Evolutionary conservation across 2,888 invertebrate genomes (phyloP).

Genomic region (Drosophila rubida): DNA sequence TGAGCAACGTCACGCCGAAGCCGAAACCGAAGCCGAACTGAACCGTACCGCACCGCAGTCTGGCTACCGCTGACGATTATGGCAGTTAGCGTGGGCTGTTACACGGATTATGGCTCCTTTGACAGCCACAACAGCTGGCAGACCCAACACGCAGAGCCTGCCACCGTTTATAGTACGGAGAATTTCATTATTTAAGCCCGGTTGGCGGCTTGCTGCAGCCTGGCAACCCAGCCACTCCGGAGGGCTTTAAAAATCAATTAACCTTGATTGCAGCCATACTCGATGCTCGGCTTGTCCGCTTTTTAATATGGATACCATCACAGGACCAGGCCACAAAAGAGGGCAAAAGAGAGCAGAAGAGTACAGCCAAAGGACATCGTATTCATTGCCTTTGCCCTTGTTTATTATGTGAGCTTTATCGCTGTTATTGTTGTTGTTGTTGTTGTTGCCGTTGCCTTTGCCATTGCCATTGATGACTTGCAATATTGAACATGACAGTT

Average conservation of each 20-base stretch:
- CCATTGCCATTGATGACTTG: slow-evolving; percentile 69
- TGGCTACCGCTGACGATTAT: slow-evolving; percentile 65
- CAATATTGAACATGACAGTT: slow-evolving; percentile 74
- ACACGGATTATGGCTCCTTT: slow-evolving; percentile 69
- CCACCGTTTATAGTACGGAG: slow-evolving; percentile 45
- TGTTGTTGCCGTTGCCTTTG: slow-evolving; percentile 47
- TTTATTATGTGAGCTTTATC: slow-evolving; percentile 61
- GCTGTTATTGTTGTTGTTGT: slow-evolving; percentile 44
- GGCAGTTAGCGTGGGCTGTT: slow-evolving; percentile 70
- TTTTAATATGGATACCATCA: slow-evolving; percentile 33
- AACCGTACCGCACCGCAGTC: slow-evolving; percentile 13
- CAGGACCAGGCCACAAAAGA: slow-evolving; percentile 3
- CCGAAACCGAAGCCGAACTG: not conserved
- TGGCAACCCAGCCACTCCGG: slow-evolving; percentile 23
- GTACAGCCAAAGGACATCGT: slow-evolving; percentile 13
- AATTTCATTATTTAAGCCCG: slow-evolving; percentile 68
- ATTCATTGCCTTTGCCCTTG: slow-evolving; percentile 58
- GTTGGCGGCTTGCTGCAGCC: slow-evolving; percentile 6
- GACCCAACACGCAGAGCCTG: slow-evolving; percentile 42
- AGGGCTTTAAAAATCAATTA: slow-evolving; percentile 82
- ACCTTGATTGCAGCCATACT: slow-evolving; percentile 78
- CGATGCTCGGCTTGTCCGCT: slow-evolving; percentile 28
- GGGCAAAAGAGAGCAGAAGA: not conserved
- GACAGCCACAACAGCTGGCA: slow-evolving; percentile 61
- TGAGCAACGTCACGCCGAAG: slow-evolving; percentile 23